Evolutionary conservation across 1,140 invertebrate genomes (phyloP), one percentile per base, ranked within the genome.

Genomic region (Holotrichia oblita): DNA sequence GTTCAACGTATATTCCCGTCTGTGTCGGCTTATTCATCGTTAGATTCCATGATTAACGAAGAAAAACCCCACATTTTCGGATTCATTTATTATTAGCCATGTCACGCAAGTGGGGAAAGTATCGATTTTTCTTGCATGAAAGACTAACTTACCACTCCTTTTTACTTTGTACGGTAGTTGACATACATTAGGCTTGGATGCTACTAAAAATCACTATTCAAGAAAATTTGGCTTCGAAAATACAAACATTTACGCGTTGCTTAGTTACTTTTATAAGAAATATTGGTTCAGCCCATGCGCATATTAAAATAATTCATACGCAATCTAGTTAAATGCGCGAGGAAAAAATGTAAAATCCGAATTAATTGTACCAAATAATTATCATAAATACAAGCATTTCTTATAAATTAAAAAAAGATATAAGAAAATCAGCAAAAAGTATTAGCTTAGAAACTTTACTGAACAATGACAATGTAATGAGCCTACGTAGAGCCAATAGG

Each of bases 41-140:
- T 74, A 41, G 73, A 40, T 74, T 74, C 40, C 73, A 74, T 74
- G 73, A 74, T 74, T 34, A 41, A 74, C 73, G n/a, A 72, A 74
- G 73, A 74, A 34, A 74, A 74, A 44, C 34, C 73, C 73, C 17
- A 74, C 73, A 42, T 48, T 76, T 79, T 79, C 55, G 44, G 44
- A 59, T 77, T 34, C 76, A 76, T 73, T 79, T 79, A 79, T 79
- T 79, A 78, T 80, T 76, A 80, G 76, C 34, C 69, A 69, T 74
- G 79, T 80, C 79, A 80, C 79, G 79, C 79, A 72, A 80, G 40
- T 77, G 44, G 55, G 76, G 55, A 77, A 69, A 59, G 73, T 80
- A 80, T 80, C 73, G 79, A 80, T 80, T 80, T 80, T 80, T 78
- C 77, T 80, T 80, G 72, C 73, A 80, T 78, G 77, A 80, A 80